These are phyloP conservation scores for Cephalopterus ornatus DNA, from an alignment of 2,113 vertebrate species.

Conservation along the genomic window DNA sequence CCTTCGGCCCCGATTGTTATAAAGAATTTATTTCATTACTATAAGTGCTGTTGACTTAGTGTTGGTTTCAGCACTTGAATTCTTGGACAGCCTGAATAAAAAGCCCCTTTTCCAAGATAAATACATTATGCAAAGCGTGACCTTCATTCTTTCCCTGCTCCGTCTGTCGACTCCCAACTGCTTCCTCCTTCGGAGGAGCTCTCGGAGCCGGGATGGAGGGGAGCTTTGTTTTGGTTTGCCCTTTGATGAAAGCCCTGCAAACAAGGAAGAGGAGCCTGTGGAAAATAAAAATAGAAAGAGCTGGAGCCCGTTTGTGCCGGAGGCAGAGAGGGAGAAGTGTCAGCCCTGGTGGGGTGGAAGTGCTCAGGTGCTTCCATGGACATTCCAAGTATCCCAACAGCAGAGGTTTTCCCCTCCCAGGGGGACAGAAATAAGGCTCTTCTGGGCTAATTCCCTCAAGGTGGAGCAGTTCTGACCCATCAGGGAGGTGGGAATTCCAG, in stretches of 20 bases:
- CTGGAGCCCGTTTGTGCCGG: neutral
- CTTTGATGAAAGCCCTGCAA: neutral
- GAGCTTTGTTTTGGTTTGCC: neutral
- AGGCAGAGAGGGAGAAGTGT: neutral
- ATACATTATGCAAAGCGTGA: constrained; percentile 76
- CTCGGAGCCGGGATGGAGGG: neutral
- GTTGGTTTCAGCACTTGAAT: constrained; percentile 81
- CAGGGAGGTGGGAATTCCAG: neutral
- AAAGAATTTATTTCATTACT: constrained; percentile 81
- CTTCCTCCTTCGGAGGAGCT: constrained; percentile 28
- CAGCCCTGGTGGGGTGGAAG: neutral
- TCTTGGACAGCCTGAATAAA: constrained; percentile 77
- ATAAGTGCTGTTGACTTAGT: constrained; percentile 82
- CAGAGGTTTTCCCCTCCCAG: neutral
- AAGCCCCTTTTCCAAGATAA: constrained; percentile 73
- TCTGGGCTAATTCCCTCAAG: neutral
- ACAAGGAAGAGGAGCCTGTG: neutral
- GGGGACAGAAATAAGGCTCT: neutral
- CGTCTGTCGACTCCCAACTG: constrained; percentile 49
- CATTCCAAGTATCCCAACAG: accelerated
- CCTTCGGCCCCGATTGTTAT: constrained; percentile 69
- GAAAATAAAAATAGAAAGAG: neutral
- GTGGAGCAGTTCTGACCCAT: accelerated
- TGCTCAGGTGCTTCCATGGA: neutral
- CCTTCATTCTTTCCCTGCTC: constrained; percentile 69